Conservation (phyloP, 2,797 vertebrate genomes). For the Pseudopleuronectes americanus region DNA sequence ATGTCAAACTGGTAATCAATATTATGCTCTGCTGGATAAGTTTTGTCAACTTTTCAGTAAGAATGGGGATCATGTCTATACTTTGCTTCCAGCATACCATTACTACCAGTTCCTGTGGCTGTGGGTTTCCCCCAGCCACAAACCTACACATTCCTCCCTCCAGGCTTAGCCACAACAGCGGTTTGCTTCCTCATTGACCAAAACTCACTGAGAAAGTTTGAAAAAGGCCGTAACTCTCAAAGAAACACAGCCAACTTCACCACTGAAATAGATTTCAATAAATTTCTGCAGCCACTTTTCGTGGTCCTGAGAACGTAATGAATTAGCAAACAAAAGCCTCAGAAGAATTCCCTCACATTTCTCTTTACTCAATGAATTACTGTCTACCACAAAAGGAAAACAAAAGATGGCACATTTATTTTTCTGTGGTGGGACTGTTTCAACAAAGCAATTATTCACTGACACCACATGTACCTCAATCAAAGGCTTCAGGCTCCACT, state of each 20-base stretch:
- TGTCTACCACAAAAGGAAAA: conserved; percentile 80
- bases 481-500: conserved; percentile 59
- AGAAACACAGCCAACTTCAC: conserved; percentile 74
- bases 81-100: conserved; percentile 38
- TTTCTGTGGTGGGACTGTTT: conserved; percentile 79
- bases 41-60: conserved; percentile 28
- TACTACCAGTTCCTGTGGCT: conserved; percentile 56
- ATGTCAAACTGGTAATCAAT: conserved; percentile 1
- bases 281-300: conserved; percentile 81
- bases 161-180: conserved; percentile 64
- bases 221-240: conserved; percentile 52
- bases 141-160: conserved; percentile 68
- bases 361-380: conserved; percentile 81
- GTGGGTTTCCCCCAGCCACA: conserved; percentile 63
- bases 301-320: conserved; percentile 69
- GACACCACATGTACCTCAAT: conserved; percentile 71
- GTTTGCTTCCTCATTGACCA: conserved; percentile 68
- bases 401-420: conserved; percentile 81
- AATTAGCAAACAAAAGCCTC: conserved; percentile 81
- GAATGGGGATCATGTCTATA: conserved; percentile 45
- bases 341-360: conserved; percentile 70
- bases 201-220: conserved; percentile 56
- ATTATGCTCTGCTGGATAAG: conserved; percentile 9
- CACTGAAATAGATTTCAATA: conserved; percentile 81
- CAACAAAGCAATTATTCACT: conserved; percentile 79